Conservation (phyloP, 2,797 vertebrate species). For the Hypotaenidia okinawae region DNA sequence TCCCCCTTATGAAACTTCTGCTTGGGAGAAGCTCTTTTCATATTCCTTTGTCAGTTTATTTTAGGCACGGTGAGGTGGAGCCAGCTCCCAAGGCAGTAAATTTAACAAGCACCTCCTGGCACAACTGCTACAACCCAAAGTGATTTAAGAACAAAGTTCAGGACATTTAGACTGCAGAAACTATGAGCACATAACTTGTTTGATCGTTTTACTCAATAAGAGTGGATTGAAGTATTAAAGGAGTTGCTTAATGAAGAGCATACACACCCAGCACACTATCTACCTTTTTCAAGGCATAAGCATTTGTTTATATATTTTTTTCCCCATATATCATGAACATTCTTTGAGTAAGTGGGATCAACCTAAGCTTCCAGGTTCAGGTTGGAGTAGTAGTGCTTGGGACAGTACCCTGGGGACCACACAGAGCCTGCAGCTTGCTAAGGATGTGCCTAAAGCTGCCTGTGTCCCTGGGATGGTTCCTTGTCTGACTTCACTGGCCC, state of each 20-base stretch:
- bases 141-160: not conserved
- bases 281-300: not conserved
- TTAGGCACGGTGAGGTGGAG: not conserved
- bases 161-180: not conserved
- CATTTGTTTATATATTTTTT: too few species aligned
- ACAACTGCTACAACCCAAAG: not conserved
- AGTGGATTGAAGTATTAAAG: not conserved
- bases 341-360: not conserved
- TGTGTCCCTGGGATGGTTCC: not conserved
- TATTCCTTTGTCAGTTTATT: not conserved
- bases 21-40: not conserved
- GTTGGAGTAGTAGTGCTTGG: rapidly evolving
- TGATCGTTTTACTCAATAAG: not conserved
- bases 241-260: not conserved
- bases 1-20: not conserved
- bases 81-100: not conserved
- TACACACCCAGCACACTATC: not conserved
- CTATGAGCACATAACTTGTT: not conserved
- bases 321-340: rapidly evolving
- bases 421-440: too few species aligned
- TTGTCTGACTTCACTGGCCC: rapidly evolving
- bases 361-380: not conserved
- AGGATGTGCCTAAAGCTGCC: too few species aligned
- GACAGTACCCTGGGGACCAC: not conserved
- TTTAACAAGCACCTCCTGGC: not conserved